Conservation (phyloP, 2,888 invertebrate species). For the Cremastobaeus sp. region DNA sequence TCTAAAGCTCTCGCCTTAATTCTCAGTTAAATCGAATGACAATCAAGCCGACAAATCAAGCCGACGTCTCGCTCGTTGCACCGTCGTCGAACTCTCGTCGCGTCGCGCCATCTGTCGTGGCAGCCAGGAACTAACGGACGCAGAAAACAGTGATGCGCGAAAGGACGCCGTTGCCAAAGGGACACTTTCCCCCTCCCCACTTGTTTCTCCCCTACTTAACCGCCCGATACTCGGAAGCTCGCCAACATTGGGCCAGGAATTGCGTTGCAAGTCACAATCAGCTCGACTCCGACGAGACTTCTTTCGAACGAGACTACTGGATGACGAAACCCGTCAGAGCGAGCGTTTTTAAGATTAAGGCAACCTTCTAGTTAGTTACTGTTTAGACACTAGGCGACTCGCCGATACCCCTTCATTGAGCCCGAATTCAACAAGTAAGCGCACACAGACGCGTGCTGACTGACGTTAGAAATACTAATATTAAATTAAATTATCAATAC, state of each 20-base stretch:
- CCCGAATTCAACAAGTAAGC: slow-evolving; percentile 57
- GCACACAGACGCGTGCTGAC: slow-evolving; percentile 58
- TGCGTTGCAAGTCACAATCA: slow-evolving; percentile 79
- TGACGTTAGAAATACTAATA: slow-evolving; percentile 59
- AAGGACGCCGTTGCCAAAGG: slow-evolving; percentile 50
- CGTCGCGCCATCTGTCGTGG: slow-evolving; percentile 33
- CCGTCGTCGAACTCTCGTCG: slow-evolving; percentile 35
- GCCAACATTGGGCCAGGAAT: slow-evolving; percentile 77
- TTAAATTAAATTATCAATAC: slow-evolving; percentile 28
- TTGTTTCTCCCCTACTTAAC: slow-evolving; percentile 34
- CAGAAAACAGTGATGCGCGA: no score
- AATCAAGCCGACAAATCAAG: slow-evolving; percentile 75
- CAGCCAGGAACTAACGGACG: slow-evolving; percentile 45
- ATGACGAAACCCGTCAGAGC: slow-evolving; percentile 74
- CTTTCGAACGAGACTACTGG: slow-evolving; percentile 69
- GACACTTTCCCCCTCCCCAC: slow-evolving; percentile 53
- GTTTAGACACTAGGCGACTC: slow-evolving; percentile 73
- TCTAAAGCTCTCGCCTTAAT: slow-evolving; percentile 70
- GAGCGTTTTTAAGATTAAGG: slow-evolving; percentile 76
- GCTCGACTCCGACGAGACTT: slow-evolving; percentile 77
- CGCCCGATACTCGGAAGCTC: slow-evolving; percentile 46
- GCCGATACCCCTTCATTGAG: slow-evolving; percentile 50
- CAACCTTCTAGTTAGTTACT: slow-evolving; percentile 70
- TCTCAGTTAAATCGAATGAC: slow-evolving; percentile 75
- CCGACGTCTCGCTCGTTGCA: slow-evolving; percentile 63